phyloP scores from a whole-genome alignment of 2,113 vertebrate genomes.

The Nothocercus nigrocapillus region DNA sequence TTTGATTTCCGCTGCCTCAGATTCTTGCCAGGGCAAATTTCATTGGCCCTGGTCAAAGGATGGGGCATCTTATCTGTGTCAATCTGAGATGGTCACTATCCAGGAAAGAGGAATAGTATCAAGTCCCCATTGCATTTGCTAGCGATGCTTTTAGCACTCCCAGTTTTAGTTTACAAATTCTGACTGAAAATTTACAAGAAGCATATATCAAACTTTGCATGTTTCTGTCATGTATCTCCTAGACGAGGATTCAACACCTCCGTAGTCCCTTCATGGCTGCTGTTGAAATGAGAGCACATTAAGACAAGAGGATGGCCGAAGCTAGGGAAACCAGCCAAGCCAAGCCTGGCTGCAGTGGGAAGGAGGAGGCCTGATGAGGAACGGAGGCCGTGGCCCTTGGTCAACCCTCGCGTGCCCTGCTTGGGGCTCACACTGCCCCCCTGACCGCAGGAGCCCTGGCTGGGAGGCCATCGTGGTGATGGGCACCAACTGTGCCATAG shows the following conservation, averaged over 20 bases:
- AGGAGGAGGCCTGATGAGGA: background rate
- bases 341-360: background rate
- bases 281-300: background rate
- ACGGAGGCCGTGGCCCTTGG: background rate
- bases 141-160: slow-evolving; percentile 10
- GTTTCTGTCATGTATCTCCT: background rate
- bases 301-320: background rate
- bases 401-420: background rate
- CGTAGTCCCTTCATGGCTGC: background rate
- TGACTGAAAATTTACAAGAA: background rate
- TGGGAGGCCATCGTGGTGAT: background rate
- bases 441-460: background rate
- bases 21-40: slow-evolving; percentile 14
- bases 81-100: slow-evolving; percentile 15
- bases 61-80: background rate
- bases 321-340: background rate
- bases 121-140: background rate
- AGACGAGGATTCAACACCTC: background rate
- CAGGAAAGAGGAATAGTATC: slow-evolving; percentile 5
- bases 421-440: background rate
- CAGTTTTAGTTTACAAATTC: slow-evolving; percentile 4
- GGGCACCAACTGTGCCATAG: background rate
- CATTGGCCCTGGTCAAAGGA: background rate
- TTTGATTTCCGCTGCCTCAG: background rate
- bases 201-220: background rate